phyloP scores from a whole-genome alignment of 1,140 invertebrate species.

The Bombus difficillimus region DNA sequence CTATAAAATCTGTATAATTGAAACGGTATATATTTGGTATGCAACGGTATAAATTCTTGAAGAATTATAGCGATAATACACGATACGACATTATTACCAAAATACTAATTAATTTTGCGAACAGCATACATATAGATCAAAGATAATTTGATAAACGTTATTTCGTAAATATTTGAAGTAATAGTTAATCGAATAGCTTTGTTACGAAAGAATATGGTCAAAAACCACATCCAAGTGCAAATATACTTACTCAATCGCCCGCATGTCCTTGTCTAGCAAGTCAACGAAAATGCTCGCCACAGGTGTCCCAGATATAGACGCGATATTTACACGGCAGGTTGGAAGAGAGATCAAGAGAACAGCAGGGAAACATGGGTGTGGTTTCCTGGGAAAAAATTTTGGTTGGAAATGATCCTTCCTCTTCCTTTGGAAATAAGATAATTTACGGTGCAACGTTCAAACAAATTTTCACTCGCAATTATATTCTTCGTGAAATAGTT shows the following conservation, averaged over 20 bases:
- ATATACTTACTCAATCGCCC: background rate
- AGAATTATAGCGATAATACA: background rate
- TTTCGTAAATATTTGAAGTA: background rate
- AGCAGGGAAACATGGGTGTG: constrained; percentile 42
- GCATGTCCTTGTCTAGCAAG: background rate
- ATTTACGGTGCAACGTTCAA: background rate
- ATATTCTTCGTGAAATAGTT: background rate
- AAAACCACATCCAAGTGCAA: too few species aligned
- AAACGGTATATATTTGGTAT: too few species aligned
- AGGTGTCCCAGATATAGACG: constrained; percentile 58
- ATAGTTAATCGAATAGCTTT: constrained; percentile 31
- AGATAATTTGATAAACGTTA: background rate
- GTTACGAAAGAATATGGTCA: background rate
- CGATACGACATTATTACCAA: background rate
- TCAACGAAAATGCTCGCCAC: constrained; percentile 51
- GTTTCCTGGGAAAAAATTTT: constrained; percentile 46
- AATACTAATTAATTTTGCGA: too few species aligned
- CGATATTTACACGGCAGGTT: constrained; percentile 33
- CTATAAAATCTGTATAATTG: too few species aligned
- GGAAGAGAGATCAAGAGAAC: constrained; percentile 32
- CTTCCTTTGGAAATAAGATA: too few species aligned
- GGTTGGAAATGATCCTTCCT: background rate
- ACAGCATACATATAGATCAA: background rate
- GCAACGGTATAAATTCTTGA: background rate
- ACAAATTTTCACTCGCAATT: too few species aligned